These are phyloP conservation scores for Quiscalus mexicanus DNA, from an alignment of 2,113 vertebrate species.

Conservation along the genomic window DNA sequence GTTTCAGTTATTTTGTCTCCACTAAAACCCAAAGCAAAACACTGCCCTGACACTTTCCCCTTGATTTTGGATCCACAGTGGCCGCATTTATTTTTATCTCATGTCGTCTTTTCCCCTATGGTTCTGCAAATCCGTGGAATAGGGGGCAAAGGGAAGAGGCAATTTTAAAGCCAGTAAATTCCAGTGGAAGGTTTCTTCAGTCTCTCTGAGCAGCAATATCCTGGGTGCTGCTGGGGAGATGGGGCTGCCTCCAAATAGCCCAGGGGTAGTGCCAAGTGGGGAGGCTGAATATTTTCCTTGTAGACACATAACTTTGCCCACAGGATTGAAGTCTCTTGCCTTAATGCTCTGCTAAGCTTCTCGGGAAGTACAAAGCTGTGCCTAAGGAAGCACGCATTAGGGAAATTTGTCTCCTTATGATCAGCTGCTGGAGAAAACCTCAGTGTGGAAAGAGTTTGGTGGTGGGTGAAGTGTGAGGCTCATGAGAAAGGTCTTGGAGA, in stretches of 20 bases:
- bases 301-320: constrained; percentile 39
- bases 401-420: background rate
- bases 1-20: constrained; percentile 68
- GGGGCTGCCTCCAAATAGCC: constrained; percentile 51
- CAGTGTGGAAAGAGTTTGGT: background rate
- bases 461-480: background rate
- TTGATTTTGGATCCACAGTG: constrained; percentile 40
- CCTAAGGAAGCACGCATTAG: constrained; percentile 3
- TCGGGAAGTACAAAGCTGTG: background rate
- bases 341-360: constrained; percentile 40
- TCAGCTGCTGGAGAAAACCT: background rate
- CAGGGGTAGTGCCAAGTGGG: constrained; percentile 37
- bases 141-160: constrained; percentile 62
- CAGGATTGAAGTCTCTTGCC: constrained; percentile 33
- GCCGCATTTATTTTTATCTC: constrained; percentile 67
- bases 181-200: constrained; percentile 24
- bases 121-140: constrained; percentile 67
- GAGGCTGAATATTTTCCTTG: constrained; percentile 67
- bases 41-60: constrained; percentile 68
- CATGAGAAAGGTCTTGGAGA: background rate
- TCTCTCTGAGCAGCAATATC: background rate
- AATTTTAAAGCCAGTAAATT: constrained; percentile 70
- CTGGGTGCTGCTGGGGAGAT: constrained; percentile 36
- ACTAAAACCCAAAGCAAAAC: constrained; percentile 68
- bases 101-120: constrained; percentile 25